phyloP scores from a whole-genome alignment of 2,888 invertebrate genomes.

The Branchellion lobata region DNA sequence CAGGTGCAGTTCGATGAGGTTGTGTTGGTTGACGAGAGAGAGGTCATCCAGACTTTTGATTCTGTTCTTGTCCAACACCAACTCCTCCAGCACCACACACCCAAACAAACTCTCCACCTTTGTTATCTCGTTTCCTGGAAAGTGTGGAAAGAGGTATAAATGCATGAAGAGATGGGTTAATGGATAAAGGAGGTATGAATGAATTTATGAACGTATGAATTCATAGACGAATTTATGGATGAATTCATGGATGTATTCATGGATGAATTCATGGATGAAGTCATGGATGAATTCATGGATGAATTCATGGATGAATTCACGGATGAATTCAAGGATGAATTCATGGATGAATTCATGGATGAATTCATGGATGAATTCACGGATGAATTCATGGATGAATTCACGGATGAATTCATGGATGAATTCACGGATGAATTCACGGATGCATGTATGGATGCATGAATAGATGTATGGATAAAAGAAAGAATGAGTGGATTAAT shows the following conservation, averaged over 20 bases:
- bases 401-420: background rate
- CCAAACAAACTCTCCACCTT: slow-evolving; percentile 61
- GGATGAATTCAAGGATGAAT: too few species aligned
- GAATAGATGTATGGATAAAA: background rate
- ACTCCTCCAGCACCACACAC: slow-evolving; percentile 59
- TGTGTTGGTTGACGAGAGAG: slow-evolving; percentile 60
- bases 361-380: too few species aligned
- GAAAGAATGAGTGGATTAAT: too few species aligned
- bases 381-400: too few species aligned
- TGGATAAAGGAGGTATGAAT: background rate
- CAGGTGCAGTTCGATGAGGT: slow-evolving; percentile 61
- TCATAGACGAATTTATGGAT: background rate
- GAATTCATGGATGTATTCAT: background rate
- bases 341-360: too few species aligned
- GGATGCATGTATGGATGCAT: background rate
- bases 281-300: too few species aligned
- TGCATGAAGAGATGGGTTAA: background rate
- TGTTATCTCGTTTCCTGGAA: slow-evolving; percentile 60
- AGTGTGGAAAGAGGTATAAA: background rate
- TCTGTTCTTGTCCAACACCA: slow-evolving; percentile 62
- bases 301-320: too few species aligned
- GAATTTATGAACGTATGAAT: background rate
- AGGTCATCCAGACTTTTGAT: slow-evolving; percentile 59
- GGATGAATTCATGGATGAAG: slow-evolving; percentile 45
- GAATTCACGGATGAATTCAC: background rate